Percentiles rank a stretch among this genome's conserved stretches.
Conservation (phyloP, 2,888 invertebrate genomes). For the Lomographa bimaculata region DNA sequence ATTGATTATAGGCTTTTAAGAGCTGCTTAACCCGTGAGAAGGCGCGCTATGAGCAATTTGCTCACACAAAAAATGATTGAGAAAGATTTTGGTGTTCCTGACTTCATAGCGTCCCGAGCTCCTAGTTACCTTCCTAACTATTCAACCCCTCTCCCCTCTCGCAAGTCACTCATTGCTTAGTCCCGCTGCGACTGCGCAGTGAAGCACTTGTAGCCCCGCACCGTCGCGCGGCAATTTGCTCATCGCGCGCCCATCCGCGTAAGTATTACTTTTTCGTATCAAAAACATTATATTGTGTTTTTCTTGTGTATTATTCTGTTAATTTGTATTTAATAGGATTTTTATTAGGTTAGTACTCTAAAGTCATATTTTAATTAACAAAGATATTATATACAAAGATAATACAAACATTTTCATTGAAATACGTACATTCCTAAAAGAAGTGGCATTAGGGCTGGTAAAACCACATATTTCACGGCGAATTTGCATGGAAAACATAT, state of each 20-base stretch:
- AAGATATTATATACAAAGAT: background rate
- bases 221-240: no score
- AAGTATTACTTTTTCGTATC: no score
- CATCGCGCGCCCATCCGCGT: no score
- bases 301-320: no score
- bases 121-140: constrained; percentile 13
- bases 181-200: constrained; percentile 7
- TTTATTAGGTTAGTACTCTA: no score
- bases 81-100: constrained; percentile 7
- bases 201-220: no score
- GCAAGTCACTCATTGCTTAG: constrained; percentile 12
- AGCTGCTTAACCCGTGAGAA: constrained; percentile 16
- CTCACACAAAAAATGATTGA: constrained; percentile 12
- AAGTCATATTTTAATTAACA: no score
- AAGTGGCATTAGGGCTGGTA: background rate
- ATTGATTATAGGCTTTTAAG: no score
- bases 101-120: constrained; percentile 5
- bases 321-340: no score
- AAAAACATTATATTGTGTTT: no score
- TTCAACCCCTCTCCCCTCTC: constrained; percentile 12
- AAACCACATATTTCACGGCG: constrained; percentile 1
- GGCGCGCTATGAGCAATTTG: constrained; percentile 18
- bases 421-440: background rate
- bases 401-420: constrained; percentile 1
- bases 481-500: constrained; percentile 1